These are phyloP conservation scores for Cryptotis parvus DNA, from an alignment of 2,113 vertebrate species.

Conservation along the genomic window DNA sequence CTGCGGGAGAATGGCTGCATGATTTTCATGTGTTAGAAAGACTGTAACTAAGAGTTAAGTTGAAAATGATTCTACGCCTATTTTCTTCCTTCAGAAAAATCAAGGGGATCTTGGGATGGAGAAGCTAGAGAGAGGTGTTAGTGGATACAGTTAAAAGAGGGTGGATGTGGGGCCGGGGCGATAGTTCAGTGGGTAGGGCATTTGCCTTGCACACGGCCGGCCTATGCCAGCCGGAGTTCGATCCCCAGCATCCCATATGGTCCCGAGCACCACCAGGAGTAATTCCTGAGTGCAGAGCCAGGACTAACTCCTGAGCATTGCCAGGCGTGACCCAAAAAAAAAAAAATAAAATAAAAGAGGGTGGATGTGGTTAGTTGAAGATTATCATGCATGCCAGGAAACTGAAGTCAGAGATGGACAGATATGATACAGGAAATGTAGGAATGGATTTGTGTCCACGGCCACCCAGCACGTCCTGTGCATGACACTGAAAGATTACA, in stretches of 20 bases:
- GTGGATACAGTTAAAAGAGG: not conserved
- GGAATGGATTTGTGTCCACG: not conserved
- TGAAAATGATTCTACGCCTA: not conserved
- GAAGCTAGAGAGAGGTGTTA: not conserved
- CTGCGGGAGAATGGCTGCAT: not conserved
- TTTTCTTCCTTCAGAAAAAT: not conserved
- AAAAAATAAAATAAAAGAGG: too few relatives aligned
- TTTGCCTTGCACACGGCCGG: too few relatives aligned
- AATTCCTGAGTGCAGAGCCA: too few relatives aligned
- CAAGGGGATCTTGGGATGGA: not conserved
- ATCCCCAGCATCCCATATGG: too few relatives aligned
- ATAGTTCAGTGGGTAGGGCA: too few relatives aligned
- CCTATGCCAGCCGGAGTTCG: too few relatives aligned
- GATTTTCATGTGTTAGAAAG: not conserved
- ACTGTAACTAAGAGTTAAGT: not conserved
- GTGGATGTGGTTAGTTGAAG: not conserved
- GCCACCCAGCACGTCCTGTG: not conserved
- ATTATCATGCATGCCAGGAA: not conserved
- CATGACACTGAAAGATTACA: not conserved
- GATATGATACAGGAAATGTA: not conserved
- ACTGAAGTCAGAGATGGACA: not conserved
- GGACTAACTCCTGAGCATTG: too few relatives aligned
- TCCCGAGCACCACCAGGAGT: too few relatives aligned
- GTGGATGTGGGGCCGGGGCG: not conserved
- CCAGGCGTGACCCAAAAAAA: too few relatives aligned